A percentile compares a stretch with the other conserved stretches of the same genome.
Evolutionary conservation across 2,888 invertebrate species (phyloP).

Genomic region (Ecliptopera silaceata): DNA sequence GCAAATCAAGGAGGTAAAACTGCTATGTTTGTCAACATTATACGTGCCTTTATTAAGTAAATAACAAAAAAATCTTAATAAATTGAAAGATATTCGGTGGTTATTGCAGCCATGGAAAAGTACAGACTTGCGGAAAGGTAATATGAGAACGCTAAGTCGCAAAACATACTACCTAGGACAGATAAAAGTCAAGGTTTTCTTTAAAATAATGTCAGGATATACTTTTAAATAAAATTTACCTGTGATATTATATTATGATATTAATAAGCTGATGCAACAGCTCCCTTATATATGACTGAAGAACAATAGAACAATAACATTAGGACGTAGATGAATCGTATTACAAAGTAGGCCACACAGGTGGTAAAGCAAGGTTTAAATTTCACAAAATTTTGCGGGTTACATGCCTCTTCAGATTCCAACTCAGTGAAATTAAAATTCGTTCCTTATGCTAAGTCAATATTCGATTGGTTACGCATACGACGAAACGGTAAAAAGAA

Average conservation of each 20-base stretch:
- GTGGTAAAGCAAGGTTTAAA: constrained; percentile 30
- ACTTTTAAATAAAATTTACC: not conserved
- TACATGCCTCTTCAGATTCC: constrained; percentile 19
- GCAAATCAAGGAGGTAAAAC: constrained; percentile 1
- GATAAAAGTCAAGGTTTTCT: too few species aligned
- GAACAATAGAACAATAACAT: constrained; percentile 44
- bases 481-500: constrained; percentile 53
- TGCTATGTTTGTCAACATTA: too few species aligned
- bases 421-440: constrained; percentile 9
- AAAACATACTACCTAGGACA: too few species aligned
- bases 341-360: constrained; percentile 47
- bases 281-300: constrained; percentile 6
- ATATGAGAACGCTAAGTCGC: too few species aligned
- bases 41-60: not conserved
- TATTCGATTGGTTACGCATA: constrained; percentile 15
- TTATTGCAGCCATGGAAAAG: too few species aligned
- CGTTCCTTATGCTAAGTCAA: constrained; percentile 17
- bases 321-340: constrained; percentile 36
- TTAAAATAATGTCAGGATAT: not conserved
- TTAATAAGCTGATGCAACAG: constrained; percentile 1
- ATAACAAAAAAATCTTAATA: too few species aligned
- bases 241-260: not conserved
- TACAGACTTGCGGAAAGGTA: too few species aligned
- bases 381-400: constrained; percentile 26
- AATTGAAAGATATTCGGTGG: too few species aligned